A percentile compares a stretch with the other conserved stretches of the same genome.
Conservation (phyloP, 1,140 invertebrate species). For the Sitobion miscanthi region DNA sequence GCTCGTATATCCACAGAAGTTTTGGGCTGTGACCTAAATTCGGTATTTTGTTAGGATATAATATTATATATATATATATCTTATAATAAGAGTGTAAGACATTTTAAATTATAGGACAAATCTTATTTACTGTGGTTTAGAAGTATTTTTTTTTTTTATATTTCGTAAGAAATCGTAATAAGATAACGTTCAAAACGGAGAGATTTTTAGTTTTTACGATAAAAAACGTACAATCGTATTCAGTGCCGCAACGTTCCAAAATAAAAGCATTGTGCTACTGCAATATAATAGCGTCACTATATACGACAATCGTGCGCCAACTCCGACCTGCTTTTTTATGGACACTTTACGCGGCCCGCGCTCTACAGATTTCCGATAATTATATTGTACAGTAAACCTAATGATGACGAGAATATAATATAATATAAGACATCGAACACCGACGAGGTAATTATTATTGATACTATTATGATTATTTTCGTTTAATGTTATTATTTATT, state of each 20-base stretch:
- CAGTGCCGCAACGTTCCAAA: background rate
- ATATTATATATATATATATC: too few species aligned
- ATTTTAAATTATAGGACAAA: too few species aligned
- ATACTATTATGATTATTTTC: too few species aligned
- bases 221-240: background rate
- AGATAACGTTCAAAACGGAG: background rate
- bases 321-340: too few species aligned
- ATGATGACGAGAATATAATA: background rate
- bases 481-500: background rate
- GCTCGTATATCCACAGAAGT: too few species aligned
- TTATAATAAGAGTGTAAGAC: too few species aligned
- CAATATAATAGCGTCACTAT: background rate
- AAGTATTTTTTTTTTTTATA: background rate
- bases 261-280: background rate
- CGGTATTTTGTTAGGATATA: too few species aligned
- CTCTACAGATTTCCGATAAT: too few species aligned
- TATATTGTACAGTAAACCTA: too few species aligned
- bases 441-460: background rate
- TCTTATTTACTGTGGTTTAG: background rate
- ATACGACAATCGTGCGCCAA: too few species aligned
- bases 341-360: too few species aligned
- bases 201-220: background rate
- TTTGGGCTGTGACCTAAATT: too few species aligned
- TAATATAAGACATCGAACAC: background rate
- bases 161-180: background rate